phyloP scores from a whole-genome alignment of 2,113 vertebrate species.

The Peromyscus polionotus region DNA sequence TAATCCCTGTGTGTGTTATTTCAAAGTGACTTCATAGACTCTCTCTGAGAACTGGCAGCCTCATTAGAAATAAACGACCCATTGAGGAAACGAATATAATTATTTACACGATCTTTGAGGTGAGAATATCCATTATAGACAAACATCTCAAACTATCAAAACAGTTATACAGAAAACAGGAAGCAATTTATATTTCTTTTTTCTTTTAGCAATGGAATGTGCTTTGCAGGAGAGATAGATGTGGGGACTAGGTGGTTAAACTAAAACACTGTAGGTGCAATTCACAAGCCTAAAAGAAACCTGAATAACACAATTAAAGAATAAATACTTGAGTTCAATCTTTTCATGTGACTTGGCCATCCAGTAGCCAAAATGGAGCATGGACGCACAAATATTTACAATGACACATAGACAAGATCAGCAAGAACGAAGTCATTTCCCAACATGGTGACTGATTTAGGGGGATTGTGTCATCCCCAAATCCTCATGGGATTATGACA shows the following conservation, averaged over 20 bases:
- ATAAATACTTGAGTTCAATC: conserved; percentile 77
- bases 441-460: conserved; percentile 59
- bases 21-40: conserved; percentile 66
- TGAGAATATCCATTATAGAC: conserved; percentile 77
- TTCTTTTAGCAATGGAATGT: conserved; percentile 79
- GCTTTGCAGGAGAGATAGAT: conserved; percentile 62
- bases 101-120: conserved; percentile 72
- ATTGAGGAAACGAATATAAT: conserved; percentile 65
- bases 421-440: conserved; percentile 73
- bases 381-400: conserved; percentile 76
- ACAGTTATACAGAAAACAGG: conserved; percentile 51
- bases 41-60: conserved; percentile 68
- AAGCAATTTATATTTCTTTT: conserved; percentile 72
- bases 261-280: conserved; percentile 47
- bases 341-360: conserved; percentile 72
- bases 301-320: conserved; percentile 72
- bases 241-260: conserved; percentile 59
- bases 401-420: conserved; percentile 71
- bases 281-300: conserved; percentile 76
- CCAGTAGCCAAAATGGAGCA: conserved; percentile 79
- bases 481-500: conserved; percentile 72
- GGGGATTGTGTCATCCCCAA: conserved; percentile 62
- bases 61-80: conserved; percentile 76
- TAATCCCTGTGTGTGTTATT: conserved; percentile 62
- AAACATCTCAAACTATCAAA: conserved; percentile 72